A percentile compares a stretch with the other conserved stretches of the same genome.
phyloP scores from a whole-genome alignment of 1,140 invertebrate species.

The Telenomus remus region DNA sequence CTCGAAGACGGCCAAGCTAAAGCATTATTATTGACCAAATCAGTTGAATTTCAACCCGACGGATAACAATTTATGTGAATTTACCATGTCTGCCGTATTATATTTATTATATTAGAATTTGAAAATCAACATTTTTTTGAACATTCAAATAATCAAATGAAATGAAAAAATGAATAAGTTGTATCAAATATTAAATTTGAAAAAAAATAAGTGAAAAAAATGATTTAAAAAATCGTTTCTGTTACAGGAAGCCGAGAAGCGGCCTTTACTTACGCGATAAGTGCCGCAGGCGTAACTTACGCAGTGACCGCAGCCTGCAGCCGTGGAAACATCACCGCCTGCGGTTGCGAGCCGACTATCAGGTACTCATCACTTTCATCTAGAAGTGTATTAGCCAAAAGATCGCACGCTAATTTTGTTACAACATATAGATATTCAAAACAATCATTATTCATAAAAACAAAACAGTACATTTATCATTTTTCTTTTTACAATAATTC shows the following conservation, averaged over 20 bases:
- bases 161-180: too few species aligned
- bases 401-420: not conserved
- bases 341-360: slow-evolving; percentile 85
- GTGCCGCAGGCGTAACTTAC: slow-evolving; percentile 92
- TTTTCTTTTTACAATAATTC: too few species aligned
- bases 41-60: too few species aligned
- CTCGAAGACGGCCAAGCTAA: not conserved
- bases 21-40: not conserved
- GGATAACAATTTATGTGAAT: too few species aligned
- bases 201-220: not conserved
- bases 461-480: too few species aligned
- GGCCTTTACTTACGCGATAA: slow-evolving; percentile 93
- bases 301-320: slow-evolving; percentile 93
- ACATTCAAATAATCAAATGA: too few species aligned
- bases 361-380: slow-evolving; percentile 63
- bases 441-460: too few species aligned
- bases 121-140: too few species aligned
- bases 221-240: slow-evolving; percentile 17
- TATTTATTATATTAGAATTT: too few species aligned
- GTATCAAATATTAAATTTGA: not conserved
- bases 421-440: too few species aligned
- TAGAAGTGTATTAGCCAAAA: slow-evolving; percentile 14
- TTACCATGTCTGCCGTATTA: too few species aligned
- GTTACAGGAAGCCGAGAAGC: slow-evolving; percentile 90
- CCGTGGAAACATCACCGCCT: slow-evolving; percentile 89